A percentile compares a stretch with the other conserved stretches of the same genome.
Evolutionary conservation across 23 tunicate species (phyloP).

Genomic region (Aplidium turbinatum): DNA sequence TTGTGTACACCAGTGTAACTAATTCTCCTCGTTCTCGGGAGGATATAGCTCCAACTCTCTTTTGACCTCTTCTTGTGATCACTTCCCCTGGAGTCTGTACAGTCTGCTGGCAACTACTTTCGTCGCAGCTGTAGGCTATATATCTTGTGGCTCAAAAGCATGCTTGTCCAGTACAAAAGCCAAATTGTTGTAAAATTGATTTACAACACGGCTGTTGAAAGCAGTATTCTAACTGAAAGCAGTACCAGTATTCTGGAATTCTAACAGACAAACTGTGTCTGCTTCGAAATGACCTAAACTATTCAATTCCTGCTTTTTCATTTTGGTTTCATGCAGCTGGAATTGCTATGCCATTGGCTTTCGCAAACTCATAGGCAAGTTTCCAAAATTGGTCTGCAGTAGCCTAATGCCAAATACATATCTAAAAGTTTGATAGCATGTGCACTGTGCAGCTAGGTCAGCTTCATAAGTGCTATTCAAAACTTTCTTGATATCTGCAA

Average conservation of each 20-base stretch:
- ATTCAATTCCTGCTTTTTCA: slow-evolving; percentile 12
- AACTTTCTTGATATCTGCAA: slow-evolving; percentile 11
- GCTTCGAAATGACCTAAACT: neutral
- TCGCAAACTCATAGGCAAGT: slow-evolving; percentile 20
- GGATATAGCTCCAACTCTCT: slow-evolving; percentile 32
- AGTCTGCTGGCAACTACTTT: slow-evolving; percentile 12
- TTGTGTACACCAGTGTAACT: slow-evolving; percentile 11
- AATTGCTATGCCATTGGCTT: slow-evolving; percentile 12
- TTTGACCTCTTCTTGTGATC: slow-evolving; percentile 27
- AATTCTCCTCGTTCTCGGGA: slow-evolving; percentile 19
- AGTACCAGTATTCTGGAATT: slow-evolving; percentile 13
- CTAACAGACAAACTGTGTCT: neutral
- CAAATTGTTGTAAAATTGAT: slow-evolving; percentile 24
- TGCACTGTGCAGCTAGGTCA: slow-evolving; percentile 7
- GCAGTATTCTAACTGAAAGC: slow-evolving; percentile 15
- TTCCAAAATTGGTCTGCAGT: neutral
- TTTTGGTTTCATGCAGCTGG: slow-evolving; percentile 9
- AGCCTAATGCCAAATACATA: slow-evolving; percentile 2
- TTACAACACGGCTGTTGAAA: slow-evolving; percentile 29
- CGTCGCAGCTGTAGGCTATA: slow-evolving; percentile 16
- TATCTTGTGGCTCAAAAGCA: slow-evolving; percentile 28
- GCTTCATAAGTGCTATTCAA: slow-evolving; percentile 1
- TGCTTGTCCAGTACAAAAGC: slow-evolving; percentile 26
- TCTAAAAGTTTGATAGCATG: slow-evolving; percentile 2
- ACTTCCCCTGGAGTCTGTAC: slow-evolving; percentile 16